Evolutionary conservation across 2,888 invertebrate genomes (phyloP).

Genomic region (Melieria picta): DNA sequence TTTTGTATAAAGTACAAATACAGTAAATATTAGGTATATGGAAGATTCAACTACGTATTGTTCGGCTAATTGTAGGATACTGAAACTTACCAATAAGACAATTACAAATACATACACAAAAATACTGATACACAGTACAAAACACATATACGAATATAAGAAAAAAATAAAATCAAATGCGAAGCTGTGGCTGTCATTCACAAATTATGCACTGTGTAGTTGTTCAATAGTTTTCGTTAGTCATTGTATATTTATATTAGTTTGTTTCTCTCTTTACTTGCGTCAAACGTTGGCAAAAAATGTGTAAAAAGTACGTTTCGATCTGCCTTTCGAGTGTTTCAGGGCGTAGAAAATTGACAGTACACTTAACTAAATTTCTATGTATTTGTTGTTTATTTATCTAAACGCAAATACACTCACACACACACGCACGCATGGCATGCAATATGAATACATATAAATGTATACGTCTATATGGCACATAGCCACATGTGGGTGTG

Average conservation of each 20-base stretch:
- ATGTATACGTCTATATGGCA: neutral
- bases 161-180: too few relatives aligned
- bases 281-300: neutral
- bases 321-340: too few relatives aligned
- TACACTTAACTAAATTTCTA: neutral
- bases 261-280: neutral
- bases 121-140: too few relatives aligned
- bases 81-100: neutral
- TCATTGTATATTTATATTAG: neutral
- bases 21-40: neutral
- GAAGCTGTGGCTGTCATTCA: too few relatives aligned
- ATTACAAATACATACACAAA: neutral
- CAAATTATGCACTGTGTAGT: neutral
- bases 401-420: neutral
- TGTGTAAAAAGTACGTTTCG: too few relatives aligned
- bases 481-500: neutral
- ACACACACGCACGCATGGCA: neutral
- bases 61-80: neutral
- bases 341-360: constrained; percentile 23
- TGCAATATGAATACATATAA: too few relatives aligned
- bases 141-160: too few relatives aligned
- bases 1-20: neutral
- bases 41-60: neutral
- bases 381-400: neutral
- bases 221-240: constrained; percentile 1